Conservation (phyloP, 2,888 invertebrate species). For the Meghimatium bilineatum region DNA sequence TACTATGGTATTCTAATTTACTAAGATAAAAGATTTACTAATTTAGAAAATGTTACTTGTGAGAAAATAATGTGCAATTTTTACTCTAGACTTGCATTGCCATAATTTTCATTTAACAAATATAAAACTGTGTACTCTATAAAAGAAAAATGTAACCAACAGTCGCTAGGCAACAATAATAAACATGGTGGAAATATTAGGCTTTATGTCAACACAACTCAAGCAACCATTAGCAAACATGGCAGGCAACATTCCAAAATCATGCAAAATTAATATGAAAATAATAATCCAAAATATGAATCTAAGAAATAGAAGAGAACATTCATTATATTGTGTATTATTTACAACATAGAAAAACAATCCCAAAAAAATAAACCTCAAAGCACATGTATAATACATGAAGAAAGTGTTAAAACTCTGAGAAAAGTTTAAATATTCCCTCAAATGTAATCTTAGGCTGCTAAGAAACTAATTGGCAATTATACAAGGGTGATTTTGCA, state of each 20-base stretch:
- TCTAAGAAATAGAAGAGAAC: not conserved
- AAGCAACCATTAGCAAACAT: not conserved
- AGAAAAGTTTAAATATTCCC: too few relatives aligned
- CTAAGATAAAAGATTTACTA: not conserved
- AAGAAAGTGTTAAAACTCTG: too few relatives aligned
- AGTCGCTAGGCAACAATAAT: not conserved
- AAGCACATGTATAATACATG: too few relatives aligned
- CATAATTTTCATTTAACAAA: too few relatives aligned
- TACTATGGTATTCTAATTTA: too few relatives aligned
- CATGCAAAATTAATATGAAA: conserved; percentile 18
- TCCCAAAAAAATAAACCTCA: too few relatives aligned
- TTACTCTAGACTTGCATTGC: not conserved
- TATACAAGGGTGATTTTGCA: too few relatives aligned
- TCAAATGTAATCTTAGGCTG: too few relatives aligned
- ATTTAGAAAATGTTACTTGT: not conserved
- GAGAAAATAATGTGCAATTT: not conserved
- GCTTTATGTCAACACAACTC: not conserved
- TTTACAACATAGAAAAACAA: not conserved
- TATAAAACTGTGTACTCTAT: too few relatives aligned
- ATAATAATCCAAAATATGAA: not conserved
- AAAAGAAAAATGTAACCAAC: not conserved
- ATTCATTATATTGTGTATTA: not conserved
- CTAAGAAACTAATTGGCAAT: too few relatives aligned
- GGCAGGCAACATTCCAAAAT: not conserved
- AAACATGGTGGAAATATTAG: not conserved